Base-by-base conservation (phyloP, 2,797 vertebrate species). In the Botia kubotai region DNA sequence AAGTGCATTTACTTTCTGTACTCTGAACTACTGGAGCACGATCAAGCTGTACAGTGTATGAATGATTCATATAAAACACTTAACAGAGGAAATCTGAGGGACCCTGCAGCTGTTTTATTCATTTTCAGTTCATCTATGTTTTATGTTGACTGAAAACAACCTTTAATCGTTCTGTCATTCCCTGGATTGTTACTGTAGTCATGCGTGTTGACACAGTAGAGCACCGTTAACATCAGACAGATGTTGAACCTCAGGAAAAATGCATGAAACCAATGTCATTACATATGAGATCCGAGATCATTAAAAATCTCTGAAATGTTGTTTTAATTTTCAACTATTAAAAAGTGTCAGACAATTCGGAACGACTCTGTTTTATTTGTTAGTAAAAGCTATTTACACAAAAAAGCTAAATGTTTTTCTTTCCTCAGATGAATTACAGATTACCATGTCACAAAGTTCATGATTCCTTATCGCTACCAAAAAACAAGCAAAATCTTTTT, bases 161-260 rank as follows among this genome's bases (percentile, higher is more conserved):
- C 14, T 71, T 75, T 53, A 36, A 48, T 60, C 14, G 48, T 67
- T 53, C 21, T 39, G 3, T 62, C n/a, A 75, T 72, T 79, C 50
- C 67, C 19, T 70, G 50, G 67, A 53, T 79, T 52, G 10, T 80
- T 33, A 39, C 12, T 75, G n/a, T 26, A 75, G 43, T 86, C 6
- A 63, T 81, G 55, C 53, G 53, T 72, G 21, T 63, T 58, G 19
- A 67, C 46, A 39, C 7, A 66, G 16, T 14, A 75, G 73, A 75
- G 50, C 55, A 72, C 67, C n/a, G 60, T 6, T 65, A 65, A 80
- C 67, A 63, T 36, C 19, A 48, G 50, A 63, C 16, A 76, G 68
- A 85, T 21, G 75, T 62, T 77, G 60, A 81, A 79, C 84, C 88
- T 89, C 84, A 87, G 88, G 88, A 83, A 89, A 72, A 73, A 74